Base-by-base conservation (phyloP, 1,140 invertebrate species). In the Zaprionus taronus region DNA sequence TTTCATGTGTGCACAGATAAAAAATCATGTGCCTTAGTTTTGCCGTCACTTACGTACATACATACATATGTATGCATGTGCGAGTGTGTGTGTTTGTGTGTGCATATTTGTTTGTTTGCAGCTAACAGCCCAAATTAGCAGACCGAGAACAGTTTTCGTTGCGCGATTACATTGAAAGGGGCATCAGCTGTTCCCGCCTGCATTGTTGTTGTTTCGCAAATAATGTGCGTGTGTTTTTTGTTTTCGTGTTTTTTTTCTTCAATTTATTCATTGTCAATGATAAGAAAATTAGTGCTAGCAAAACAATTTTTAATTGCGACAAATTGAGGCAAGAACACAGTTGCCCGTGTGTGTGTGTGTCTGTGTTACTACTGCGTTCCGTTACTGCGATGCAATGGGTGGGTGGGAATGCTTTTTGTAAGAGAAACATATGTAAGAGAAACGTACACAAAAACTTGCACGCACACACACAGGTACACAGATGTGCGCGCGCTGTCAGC, bases 11-110 rank as follows among this genome's bases (percentile, higher is more conserved):
- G 69, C 69, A 70, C 36, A 85, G 79, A 85, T 85, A 85, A 81
- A 79, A 80, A 85, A 81, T 85, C 82, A 85, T 85, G 82, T 79
- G 82, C 79, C 73, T 68, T 51, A 38, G 62, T 79, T 66, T 66
- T 69, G 24, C 67, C 49, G 67, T 71, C 49, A 60, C 57, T 53
- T 20, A 79, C 26, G 55, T 26, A 64, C 62, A 47, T 24, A 31
- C 24, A 56, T 34, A 34, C 12, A 11, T 28, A 47, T 9, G 3
- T 51, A 28, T 36, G 17, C 20, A n/a, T 64, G 44, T 17, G 17
- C 34, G 7, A 9, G 1, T 31, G 6, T 36, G 31, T n/a, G 38
- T 38, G 20, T 31, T 28, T 28, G 28, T 53, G 17, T 53, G 41
- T 22, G 34, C 20, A 57, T 57, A 62, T 57, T 47, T 72, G 63